A percentile compares a stretch with the other conserved stretches of the same genome.
These are phyloP conservation scores for Heteronetta atricapilla DNA, from an alignment of 2,113 vertebrate genomes.

Conservation along the genomic window DNA sequence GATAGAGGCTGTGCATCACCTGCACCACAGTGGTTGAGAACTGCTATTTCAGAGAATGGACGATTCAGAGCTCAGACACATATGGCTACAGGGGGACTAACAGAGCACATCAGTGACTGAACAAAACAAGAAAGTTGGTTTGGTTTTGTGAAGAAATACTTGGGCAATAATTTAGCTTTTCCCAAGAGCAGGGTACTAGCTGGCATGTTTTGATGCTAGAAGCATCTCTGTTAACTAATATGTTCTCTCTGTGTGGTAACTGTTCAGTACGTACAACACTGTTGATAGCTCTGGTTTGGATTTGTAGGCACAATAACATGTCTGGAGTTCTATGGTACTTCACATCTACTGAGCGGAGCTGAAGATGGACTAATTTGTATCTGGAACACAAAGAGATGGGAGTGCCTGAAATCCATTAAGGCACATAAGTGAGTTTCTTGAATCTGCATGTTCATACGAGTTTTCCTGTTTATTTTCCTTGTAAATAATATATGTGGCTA, in stretches of 20 bases:
- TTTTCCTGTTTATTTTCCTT: neutral
- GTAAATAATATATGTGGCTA: neutral
- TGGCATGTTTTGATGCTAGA: neutral
- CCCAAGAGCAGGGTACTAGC: neutral
- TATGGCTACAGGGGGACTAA: neutral
- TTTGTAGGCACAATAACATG: conserved; percentile 89
- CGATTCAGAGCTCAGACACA: neutral
- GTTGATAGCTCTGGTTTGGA: neutral
- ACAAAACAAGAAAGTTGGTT: neutral
- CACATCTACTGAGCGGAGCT: conserved; percentile 91
- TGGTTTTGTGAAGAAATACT: neutral
- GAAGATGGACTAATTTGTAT: conserved; percentile 94
- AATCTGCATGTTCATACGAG: accelerated
- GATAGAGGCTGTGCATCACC: neutral
- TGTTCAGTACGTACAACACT: neutral
- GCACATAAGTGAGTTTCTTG: conserved; percentile 89
- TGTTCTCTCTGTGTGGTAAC: neutral
- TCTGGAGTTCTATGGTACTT: conserved; percentile 88
- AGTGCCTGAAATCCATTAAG: conserved; percentile 91
- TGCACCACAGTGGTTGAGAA: too few species aligned
- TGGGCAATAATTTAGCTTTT: neutral
- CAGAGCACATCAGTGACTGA: neutral
- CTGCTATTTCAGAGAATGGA: neutral
- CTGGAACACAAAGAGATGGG: conserved; percentile 95
- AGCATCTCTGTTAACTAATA: neutral